Conservation (phyloP, 2,888 invertebrate species). For the Limnephilus lunatus region DNA sequence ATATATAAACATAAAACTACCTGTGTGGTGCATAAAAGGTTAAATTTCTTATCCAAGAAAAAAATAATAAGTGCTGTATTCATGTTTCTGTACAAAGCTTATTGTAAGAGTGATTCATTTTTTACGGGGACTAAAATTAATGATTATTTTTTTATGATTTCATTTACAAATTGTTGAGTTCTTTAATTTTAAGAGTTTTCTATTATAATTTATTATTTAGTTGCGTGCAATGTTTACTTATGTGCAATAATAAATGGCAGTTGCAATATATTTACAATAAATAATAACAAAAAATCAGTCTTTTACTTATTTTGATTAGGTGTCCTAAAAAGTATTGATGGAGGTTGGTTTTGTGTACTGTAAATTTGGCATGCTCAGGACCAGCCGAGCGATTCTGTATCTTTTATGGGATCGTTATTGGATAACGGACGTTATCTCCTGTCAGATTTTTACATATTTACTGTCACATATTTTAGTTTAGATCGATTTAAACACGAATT, state of each 20-base stretch:
- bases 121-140: not conserved
- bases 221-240: slow-evolving; percentile 3
- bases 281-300: not conserved
- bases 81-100: not conserved
- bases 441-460: too few relatives aligned
- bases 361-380: not conserved
- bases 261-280: slow-evolving; percentile 39
- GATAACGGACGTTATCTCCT: too few relatives aligned
- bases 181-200: slow-evolving; percentile 20
- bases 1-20: not conserved
- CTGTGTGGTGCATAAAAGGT: not conserved
- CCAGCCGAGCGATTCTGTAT: too few relatives aligned
- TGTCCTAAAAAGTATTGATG: not conserved
- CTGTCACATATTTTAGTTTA: too few relatives aligned
- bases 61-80: not conserved
- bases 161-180: not conserved
- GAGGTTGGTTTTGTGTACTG: not conserved
- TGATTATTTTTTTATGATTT: not conserved
- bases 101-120: not conserved
- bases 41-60: not conserved
- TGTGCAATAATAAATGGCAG: slow-evolving; percentile 59
- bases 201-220: not conserved
- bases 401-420: too few relatives aligned
- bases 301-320: not conserved
- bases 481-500: too few relatives aligned